Percentiles rank a stretch among this genome's conserved stretches.
phyloP scores from a whole-genome alignment of 2,888 invertebrate genomes.

The Drosophila vallismaia region DNA sequence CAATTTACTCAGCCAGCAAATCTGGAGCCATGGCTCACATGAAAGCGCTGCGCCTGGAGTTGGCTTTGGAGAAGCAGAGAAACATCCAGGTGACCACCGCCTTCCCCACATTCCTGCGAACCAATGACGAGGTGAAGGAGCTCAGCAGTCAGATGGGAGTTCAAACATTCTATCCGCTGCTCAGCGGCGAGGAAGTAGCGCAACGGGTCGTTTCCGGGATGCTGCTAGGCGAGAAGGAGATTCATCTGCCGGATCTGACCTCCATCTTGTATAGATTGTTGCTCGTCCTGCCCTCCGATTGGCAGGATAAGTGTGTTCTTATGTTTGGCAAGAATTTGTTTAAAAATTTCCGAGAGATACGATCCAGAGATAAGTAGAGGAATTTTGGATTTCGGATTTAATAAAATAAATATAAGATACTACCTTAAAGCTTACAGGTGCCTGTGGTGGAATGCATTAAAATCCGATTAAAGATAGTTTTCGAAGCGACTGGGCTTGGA shows the following conservation, averaged over 20 bases:
- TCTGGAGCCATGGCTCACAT: conserved; percentile 81
- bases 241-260: conserved; percentile 55
- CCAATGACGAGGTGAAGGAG: conserved; percentile 56
- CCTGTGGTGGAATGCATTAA: conserved; percentile 9
- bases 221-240: conserved; percentile 61
- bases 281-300: conserved; percentile 38
- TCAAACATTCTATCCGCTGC: conserved; percentile 41
- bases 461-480: conserved; percentile 34
- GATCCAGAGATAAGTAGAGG: conserved; percentile 3
- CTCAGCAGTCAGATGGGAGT: conserved; percentile 2
- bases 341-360: not conserved
- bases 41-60: conserved; percentile 73
- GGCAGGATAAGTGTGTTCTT: conserved; percentile 36
- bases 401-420: not conserved
- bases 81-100: conserved; percentile 71
- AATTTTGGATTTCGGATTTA: not conserved
- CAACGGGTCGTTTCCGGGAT: conserved; percentile 62
- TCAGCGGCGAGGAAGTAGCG: conserved; percentile 59
- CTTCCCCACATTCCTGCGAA: conserved; percentile 81
- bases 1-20: conserved; percentile 81
- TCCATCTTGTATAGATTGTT: conserved; percentile 31
- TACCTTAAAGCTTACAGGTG: not conserved
- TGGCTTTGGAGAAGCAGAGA: conserved; percentile 58
- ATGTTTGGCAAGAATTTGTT: not conserved
- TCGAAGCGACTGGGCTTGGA: conserved; percentile 23